phyloP scores from a whole-genome alignment of 2,888 invertebrate genomes.

The Cantharis lateralis region DNA sequence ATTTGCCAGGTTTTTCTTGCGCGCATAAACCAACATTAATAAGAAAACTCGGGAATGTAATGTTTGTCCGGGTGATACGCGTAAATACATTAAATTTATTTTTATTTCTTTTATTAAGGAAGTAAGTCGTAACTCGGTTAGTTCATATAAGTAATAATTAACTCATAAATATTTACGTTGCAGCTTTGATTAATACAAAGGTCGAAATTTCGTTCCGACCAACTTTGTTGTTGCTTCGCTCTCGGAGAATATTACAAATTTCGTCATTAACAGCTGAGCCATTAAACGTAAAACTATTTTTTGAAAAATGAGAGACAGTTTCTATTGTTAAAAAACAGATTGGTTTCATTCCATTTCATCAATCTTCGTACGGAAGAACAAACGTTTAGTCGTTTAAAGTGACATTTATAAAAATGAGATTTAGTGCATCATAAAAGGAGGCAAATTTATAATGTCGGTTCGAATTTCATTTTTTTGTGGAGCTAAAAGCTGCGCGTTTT shows the following conservation, averaged over 20 bases:
- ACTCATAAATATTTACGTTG: neutral
- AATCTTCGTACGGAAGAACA: neutral
- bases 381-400: constrained; percentile 1
- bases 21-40: neutral
- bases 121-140: neutral
- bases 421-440: neutral
- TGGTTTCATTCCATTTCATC: neutral
- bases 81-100: neutral
- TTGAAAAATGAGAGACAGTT: neutral
- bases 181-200: neutral
- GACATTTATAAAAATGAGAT: neutral
- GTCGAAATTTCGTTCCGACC: neutral
- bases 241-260: neutral
- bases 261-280: neutral
- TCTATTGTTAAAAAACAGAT: neutral
- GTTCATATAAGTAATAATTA: neutral
- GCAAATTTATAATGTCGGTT: neutral
- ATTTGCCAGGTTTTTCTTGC: neutral
- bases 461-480: neutral
- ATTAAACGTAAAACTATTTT: neutral
- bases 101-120: neutral
- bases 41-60: neutral
- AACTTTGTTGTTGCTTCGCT: neutral
- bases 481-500: neutral
- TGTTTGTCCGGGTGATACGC: neutral